These are phyloP conservation scores for Orestias chungarensis DNA, from an alignment of 2,797 vertebrate species.

Conservation along the genomic window DNA sequence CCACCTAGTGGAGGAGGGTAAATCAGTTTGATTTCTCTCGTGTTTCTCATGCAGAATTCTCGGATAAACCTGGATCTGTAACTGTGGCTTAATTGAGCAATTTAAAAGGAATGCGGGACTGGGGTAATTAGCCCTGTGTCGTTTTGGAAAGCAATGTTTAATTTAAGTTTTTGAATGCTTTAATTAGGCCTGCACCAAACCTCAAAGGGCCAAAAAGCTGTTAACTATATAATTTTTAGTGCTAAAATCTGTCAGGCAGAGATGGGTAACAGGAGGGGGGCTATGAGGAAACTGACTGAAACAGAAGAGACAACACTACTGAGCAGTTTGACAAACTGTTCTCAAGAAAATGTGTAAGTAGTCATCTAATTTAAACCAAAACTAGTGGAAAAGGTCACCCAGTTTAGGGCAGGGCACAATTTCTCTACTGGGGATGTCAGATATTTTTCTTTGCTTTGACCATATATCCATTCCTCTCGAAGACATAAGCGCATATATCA, in stretches of 20 bases:
- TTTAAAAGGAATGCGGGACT: constrained; percentile 29
- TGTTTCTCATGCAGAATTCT: constrained; percentile 30
- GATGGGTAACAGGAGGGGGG: no score
- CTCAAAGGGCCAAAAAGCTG: constrained; percentile 37
- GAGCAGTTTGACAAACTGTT: constrained; percentile 10
- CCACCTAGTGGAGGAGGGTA: background rate
- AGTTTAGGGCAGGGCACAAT: background rate
- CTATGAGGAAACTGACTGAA: constrained; percentile 11
- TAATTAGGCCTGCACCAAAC: constrained; percentile 30
- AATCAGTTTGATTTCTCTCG: constrained; percentile 9
- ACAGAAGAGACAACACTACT: background rate
- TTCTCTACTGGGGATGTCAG: constrained; percentile 5
- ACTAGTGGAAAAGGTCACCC: background rate
- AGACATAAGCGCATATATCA: constrained; percentile 5
- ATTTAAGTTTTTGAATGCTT: constrained; percentile 44
- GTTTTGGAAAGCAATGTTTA: constrained; percentile 35
- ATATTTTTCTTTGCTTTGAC: constrained; percentile 11
- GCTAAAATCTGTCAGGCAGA: constrained; percentile 5
- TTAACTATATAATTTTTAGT: constrained; percentile 15
- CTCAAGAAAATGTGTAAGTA: constrained; percentile 9
- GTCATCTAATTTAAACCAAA: constrained; percentile 16
- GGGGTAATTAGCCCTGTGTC: constrained; percentile 36
- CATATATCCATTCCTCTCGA: constrained; percentile 10
- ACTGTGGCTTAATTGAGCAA: constrained; percentile 29
- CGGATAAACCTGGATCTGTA: constrained; percentile 15